A percentile compares a stretch with the other conserved stretches of the same genome.
Conservation (phyloP, 2,888 invertebrate genomes). For the Leptopilina drosophilae region DNA sequence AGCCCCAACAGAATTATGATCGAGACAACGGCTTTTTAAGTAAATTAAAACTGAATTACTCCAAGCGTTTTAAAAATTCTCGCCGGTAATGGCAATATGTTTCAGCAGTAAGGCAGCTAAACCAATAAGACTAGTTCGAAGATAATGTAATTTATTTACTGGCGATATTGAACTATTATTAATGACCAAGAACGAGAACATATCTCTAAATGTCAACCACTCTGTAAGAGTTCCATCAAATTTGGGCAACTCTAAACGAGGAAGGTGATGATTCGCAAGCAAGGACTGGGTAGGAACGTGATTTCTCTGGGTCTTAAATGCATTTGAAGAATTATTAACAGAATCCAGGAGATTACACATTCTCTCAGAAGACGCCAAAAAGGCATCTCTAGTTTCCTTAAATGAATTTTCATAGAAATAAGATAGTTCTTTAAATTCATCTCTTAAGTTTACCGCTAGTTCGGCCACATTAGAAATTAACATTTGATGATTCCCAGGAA, state of each 20-base stretch:
- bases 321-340: background rate
- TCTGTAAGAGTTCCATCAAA: background rate
- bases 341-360: background rate
- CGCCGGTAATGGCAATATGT: background rate
- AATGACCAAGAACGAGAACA: background rate
- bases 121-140: background rate
- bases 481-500: too few species aligned
- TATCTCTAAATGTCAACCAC: background rate
- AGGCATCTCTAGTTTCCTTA: background rate
- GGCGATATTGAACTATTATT: constrained; percentile 45
- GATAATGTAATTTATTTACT: constrained; percentile 47
- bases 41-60: background rate
- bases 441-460: too few species aligned
- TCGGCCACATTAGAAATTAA: too few species aligned
- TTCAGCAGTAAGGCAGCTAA: background rate
- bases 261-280: background rate
- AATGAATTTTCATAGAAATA: background rate
- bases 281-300: background rate
- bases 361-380: background rate
- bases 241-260: background rate
- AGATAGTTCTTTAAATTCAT: background rate
- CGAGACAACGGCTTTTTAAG: too few species aligned
- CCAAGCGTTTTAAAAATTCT: background rate
- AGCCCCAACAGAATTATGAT: too few species aligned
- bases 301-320: background rate